Conservation (phyloP, 2,797 vertebrate genomes). For the Lemur catta region DNA sequence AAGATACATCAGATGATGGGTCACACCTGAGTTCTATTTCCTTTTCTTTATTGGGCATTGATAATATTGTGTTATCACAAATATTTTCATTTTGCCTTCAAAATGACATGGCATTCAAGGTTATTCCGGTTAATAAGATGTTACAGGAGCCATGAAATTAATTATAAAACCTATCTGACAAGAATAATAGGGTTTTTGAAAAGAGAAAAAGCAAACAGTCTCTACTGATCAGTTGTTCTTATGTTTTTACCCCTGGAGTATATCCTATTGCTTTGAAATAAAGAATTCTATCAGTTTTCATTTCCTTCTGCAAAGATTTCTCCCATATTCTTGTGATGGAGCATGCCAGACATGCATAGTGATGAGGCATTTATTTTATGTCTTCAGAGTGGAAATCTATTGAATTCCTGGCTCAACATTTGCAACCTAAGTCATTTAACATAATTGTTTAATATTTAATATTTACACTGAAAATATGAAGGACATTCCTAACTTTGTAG, state of each 20-base stretch:
- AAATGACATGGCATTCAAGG: slow-evolving; percentile 30
- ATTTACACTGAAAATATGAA: slow-evolving; percentile 15
- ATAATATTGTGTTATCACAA: background rate
- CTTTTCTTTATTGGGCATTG: background rate
- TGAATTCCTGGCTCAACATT: slow-evolving; percentile 1
- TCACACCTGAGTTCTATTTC: background rate
- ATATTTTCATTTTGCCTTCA: slow-evolving; percentile 49
- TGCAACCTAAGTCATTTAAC: background rate
- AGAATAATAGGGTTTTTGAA: slow-evolving; percentile 32
- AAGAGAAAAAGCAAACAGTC: slow-evolving; percentile 2
- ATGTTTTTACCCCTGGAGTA: background rate
- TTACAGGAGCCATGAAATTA: slow-evolving; percentile 20
- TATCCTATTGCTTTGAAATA: background rate
- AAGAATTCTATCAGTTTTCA: slow-evolving; percentile 35
- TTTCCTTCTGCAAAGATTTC: slow-evolving; percentile 20
- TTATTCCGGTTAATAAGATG: slow-evolving; percentile 30
- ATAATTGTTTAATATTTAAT: background rate
- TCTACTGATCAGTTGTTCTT: background rate
- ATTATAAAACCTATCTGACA: slow-evolving; percentile 3
- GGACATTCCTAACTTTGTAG: background rate
- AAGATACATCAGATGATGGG: background rate
- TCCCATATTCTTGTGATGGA: background rate
- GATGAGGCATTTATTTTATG: slow-evolving; percentile 30
- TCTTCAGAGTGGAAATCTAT: background rate
- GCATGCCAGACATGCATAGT: background rate